Evolutionary conservation across 1,140 invertebrate genomes (phyloP), one percentile per base, ranked within the genome.

Genomic region (Rhopalosiphum padi): DNA sequence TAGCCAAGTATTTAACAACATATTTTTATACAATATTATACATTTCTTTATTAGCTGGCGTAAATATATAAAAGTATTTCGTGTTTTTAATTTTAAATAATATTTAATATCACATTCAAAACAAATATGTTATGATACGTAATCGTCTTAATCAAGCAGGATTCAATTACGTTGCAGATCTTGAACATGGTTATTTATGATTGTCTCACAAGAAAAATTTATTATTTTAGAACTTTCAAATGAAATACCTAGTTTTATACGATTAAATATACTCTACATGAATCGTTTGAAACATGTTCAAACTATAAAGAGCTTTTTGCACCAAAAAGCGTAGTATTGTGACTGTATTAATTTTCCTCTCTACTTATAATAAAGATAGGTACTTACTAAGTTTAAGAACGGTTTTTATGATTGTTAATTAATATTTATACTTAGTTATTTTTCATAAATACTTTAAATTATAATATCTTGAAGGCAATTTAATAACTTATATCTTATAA

Each of bases 41-140:
- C 0, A 51, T 51, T 15, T 21, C 1, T 15, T 18, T 18, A 18
- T 51, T 0, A 51, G 0, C 18, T 18, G 18, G 5, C 0, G 30
- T n/a, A 4, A 21, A n/a, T n/a, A n/a, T 18, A 15, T 18, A 77
- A n/a, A n/a, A 77, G 3, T 77, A n/a, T 18, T 77, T 77, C 30
- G 0, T 77, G n/a, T 18, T 77, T 77, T 77, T n/a, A 77, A 77
- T n/a, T 18, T 0, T 5, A 77, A 77, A 77, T 77, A n/a, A 77
- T 77, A 77, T 77, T 77, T n/a, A n/a, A 77, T n/a, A 77, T 77
- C 15, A n/a, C 15, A 77, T 77, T 77, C n/a, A 77, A 35, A 77
- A 77, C 60, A 5, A 51, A 77, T 77, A n/a, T n/a, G 15, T 35
- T 15, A 43, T 41, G 82, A 83, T 23, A 37, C 37, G 41, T 41